Conservation (phyloP, 92 coral and sea anemone species). For the Hydrozoanthus gracilis region DNA sequence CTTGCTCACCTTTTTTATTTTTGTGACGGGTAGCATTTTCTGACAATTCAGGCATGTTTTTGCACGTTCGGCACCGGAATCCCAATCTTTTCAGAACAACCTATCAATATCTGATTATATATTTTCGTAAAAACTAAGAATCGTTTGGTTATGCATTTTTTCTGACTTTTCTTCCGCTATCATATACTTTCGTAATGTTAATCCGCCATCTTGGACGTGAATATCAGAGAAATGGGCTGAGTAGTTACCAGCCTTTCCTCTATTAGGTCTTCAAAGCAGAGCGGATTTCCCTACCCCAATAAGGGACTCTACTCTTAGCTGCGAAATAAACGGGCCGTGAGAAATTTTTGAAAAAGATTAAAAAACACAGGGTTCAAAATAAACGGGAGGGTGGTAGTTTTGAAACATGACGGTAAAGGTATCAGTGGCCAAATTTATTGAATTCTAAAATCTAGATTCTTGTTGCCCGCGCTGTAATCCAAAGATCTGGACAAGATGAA, state of each 20-base stretch:
- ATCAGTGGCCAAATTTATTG: no score
- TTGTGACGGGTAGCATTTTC: slow-evolving; percentile 1
- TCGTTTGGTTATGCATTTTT: background rate
- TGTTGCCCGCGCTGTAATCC: no score
- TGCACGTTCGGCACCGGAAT: background rate
- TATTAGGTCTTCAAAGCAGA: background rate
- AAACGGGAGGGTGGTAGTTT: no score
- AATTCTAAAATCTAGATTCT: no score
- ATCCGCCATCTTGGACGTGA: slow-evolving; percentile 46
- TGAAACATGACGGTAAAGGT: no score
- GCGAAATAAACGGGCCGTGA: no score
- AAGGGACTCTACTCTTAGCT: no score
- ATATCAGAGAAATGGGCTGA: slow-evolving; percentile 26
- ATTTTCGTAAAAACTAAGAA: background rate
- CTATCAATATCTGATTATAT: background rate
- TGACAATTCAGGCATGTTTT: background rate
- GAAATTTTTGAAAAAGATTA: no score
- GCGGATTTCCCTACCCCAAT: background rate
- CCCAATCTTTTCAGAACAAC: background rate
- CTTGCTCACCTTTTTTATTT: background rate
- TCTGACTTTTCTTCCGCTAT: background rate
- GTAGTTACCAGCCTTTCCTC: slow-evolving; percentile 11
- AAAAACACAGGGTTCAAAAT: no score
- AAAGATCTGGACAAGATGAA: no score
- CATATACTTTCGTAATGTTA: slow-evolving; percentile 13